A percentile compares a stretch with the other conserved stretches of the same genome.
These are phyloP conservation scores for Lutjanus erythropterus DNA, from an alignment of 2,113 vertebrate species.

Conservation along the genomic window DNA sequence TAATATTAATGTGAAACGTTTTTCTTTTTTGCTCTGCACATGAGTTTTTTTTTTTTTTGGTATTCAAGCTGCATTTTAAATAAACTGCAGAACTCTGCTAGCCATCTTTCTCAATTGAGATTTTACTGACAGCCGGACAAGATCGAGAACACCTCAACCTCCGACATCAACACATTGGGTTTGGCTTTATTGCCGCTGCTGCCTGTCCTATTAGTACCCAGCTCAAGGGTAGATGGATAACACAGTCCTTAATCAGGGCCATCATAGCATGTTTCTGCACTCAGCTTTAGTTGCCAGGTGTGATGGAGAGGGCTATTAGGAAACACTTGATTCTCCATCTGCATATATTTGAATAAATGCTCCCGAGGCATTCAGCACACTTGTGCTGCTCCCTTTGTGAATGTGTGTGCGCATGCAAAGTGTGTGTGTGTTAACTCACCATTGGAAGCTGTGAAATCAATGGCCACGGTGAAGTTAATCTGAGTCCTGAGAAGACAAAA, in stretches of 20 bases:
- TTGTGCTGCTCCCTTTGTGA: not conserved
- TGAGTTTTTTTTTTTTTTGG: not conserved
- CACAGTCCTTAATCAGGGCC: slow-evolving; percentile 55
- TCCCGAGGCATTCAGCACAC: slow-evolving; percentile 1
- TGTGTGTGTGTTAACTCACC: slow-evolving; percentile 83
- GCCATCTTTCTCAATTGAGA: not conserved
- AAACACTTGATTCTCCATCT: slow-evolving; percentile 67
- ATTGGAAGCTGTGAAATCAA: slow-evolving; percentile 99
- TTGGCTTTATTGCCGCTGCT: not conserved
- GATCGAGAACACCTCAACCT: slow-evolving; percentile 25
- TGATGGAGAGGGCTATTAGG: slow-evolving; percentile 70
- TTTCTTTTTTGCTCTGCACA: not conserved
- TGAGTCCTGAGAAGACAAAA: slow-evolving; percentile 91
- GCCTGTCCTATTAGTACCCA: slow-evolving; percentile 9
- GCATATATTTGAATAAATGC: slow-evolving; percentile 74
- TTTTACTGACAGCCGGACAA: slow-evolving; percentile 16
- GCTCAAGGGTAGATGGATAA: slow-evolving; percentile 50
- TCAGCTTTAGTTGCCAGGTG: slow-evolving; percentile 59
- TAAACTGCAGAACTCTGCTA: not conserved
- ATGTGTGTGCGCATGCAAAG: not conserved
- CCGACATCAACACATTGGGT: slow-evolving; percentile 3
- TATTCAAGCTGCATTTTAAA: slow-evolving; percentile 3
- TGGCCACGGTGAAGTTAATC: slow-evolving; percentile 99
- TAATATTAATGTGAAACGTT: not conserved
- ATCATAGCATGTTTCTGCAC: slow-evolving; percentile 54